Evolutionary conservation across 2,113 vertebrate species (phyloP), one percentile per base, ranked within the genome.

Genomic region (Haemorhous mexicanus): DNA sequence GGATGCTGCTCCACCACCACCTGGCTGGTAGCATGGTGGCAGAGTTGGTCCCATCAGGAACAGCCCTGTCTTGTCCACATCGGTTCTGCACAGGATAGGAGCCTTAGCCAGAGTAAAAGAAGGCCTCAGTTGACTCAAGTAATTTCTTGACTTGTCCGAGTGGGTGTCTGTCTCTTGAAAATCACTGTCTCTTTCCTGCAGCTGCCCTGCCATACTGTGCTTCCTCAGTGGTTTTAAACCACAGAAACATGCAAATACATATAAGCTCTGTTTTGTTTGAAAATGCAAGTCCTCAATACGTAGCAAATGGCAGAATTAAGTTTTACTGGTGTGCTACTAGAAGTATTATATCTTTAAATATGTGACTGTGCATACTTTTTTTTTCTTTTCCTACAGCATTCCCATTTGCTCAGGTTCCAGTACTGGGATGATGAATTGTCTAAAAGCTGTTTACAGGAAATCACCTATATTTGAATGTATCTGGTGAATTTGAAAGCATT

Each of bases 151-250:
- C 2, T 1, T 61, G 33, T 32, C 23, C 0, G 0, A 7, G 17
- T 49, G n/a, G 49, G 4, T 9, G 11, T 7, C 6, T 44, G 7
- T 49, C 24, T 68, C 50, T 24, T 52, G 74, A 78, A 89, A 46
- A 17, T 47, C 26, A 20, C 44, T 20, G 2, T 32, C n/a, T 52
- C 18, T n/a, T 79, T 79, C 26, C 39, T 68, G 56, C 20, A 63
- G 56, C 26, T 69, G 5, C 27, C 4, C 1, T 35, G 22, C 30
- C 0, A 0, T 49, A 16, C 12, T 8, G 10, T 26, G 39, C 44
- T 80, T 77, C 32, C 35, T 50, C 37, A 13, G 49, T 19, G 52
- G 19, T 81, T 73, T 32, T 35, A 68, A 78, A 87, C 7, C 23
- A 23, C 33, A 56, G 47, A 52, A 91, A 68, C 28, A 23, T 23